Evolutionary conservation across 2,888 invertebrate species (phyloP).

Genomic region (Heteromyza rotundicornis): DNA sequence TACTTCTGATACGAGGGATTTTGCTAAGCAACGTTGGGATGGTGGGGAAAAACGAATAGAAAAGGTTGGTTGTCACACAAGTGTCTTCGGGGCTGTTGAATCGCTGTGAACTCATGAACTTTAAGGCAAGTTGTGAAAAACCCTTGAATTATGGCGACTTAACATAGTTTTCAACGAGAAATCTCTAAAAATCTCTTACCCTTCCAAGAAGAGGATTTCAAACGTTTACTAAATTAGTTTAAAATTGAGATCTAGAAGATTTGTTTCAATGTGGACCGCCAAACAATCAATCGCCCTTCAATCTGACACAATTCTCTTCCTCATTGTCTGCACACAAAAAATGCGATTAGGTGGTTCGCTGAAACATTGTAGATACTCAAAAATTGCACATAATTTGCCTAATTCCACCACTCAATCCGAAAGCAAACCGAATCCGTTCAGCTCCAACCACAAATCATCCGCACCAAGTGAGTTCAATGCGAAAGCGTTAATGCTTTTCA

Average conservation of each 20-base stretch:
- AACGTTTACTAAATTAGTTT: too few relatives aligned
- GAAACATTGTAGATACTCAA: background rate
- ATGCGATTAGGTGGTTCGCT: background rate
- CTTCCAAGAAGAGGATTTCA: too few relatives aligned
- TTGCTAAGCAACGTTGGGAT: too few relatives aligned
- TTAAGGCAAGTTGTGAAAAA: background rate
- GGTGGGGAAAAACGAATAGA: background rate
- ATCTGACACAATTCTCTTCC: background rate
- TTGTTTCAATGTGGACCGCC: too few relatives aligned
- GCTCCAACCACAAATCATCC: background rate
- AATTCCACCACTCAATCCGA: background rate
- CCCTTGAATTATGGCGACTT: background rate
- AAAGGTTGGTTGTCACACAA: background rate
- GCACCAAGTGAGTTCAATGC: background rate
- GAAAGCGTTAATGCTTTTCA: background rate
- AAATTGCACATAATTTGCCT: slow-evolving; percentile 3
- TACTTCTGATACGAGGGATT: too few relatives aligned
- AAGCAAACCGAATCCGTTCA: background rate
- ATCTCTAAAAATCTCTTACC: too few relatives aligned
- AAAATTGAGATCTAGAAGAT: too few relatives aligned
- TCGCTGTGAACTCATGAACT: background rate
- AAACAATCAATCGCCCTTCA: too few relatives aligned
- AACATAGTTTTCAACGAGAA: slow-evolving; percentile 1
- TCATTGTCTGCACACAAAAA: background rate
- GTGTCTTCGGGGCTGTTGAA: background rate